phyloP scores from a whole-genome alignment of 2,888 invertebrate genomes.

The Drosophila tanythrix region DNA sequence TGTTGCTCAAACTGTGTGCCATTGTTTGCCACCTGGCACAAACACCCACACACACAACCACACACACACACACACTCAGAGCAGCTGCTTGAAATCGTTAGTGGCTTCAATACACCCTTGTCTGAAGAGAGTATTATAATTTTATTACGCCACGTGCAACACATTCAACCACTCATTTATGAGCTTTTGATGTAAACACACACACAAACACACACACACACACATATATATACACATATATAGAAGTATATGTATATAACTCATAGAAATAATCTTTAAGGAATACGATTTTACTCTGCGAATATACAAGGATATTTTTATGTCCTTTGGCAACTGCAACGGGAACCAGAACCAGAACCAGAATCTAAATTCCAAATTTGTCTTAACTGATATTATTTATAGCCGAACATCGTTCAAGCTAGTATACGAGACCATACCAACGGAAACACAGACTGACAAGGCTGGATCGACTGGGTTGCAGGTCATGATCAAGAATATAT shows the following conservation, averaged over 20 bases:
- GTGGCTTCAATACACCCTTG: conserved; percentile 8
- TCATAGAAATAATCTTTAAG: too few species aligned
- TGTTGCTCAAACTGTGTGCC: conserved; percentile 41
- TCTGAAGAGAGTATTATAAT: conserved; percentile 23
- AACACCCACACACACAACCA: conserved; percentile 14
- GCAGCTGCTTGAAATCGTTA: conserved; percentile 45
- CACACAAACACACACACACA: not conserved
- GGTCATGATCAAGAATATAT: not conserved
- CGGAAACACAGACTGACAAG: not conserved
- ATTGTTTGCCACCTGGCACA: conserved; percentile 58
- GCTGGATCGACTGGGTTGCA: not conserved
- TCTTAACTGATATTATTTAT: not conserved
- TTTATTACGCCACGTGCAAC: conserved; percentile 23
- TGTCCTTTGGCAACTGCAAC: too few species aligned
- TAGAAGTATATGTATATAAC: not conserved
- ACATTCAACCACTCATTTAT: conserved; percentile 7
- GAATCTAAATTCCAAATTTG: not conserved
- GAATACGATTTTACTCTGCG: not conserved
- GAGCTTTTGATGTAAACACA: conserved; percentile 6
- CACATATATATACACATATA: not conserved
- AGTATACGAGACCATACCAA: too few species aligned
- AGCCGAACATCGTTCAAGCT: not conserved
- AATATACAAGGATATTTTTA: not conserved
- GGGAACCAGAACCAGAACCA: not conserved
- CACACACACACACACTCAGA: conserved; percentile 1